These are phyloP conservation scores for Podabrus alpinus DNA, from an alignment of 2,888 invertebrate genomes.

Conservation along the genomic window DNA sequence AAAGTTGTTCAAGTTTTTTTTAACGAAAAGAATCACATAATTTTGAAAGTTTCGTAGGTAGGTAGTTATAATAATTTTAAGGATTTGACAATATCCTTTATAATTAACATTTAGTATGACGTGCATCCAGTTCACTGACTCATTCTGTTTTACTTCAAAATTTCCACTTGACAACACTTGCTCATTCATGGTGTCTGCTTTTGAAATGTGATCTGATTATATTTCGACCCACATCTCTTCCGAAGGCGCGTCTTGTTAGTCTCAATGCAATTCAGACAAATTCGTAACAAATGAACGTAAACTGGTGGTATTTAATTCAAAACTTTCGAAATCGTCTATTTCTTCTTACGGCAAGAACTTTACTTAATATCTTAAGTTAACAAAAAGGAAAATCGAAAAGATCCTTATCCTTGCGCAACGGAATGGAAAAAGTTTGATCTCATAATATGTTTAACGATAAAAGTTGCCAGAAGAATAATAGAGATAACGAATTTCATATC, in stretches of 20 bases:
- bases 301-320: not conserved
- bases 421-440: conserved; percentile 4
- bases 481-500: conserved; percentile 1
- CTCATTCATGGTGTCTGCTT: conserved; percentile 31
- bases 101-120: conserved; percentile 24
- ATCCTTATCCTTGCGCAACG: not conserved
- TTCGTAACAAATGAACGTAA: conserved; percentile 10
- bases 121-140: conserved; percentile 31
- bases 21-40: not conserved
- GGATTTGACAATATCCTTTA: conserved; percentile 6
- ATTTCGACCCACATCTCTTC: conserved; percentile 23
- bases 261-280: conserved; percentile 5
- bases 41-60: not conserved
- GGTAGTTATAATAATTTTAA: not conserved
- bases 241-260: not conserved
- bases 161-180: conserved; percentile 33
- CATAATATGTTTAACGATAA: not conserved
- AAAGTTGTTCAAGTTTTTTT: not conserved
- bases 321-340: not conserved
- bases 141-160: conserved; percentile 32
- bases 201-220: conserved; percentile 32
- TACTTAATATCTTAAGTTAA: not conserved
- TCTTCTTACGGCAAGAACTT: not conserved
- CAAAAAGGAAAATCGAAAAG: not conserved
- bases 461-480: not conserved